Evolutionary conservation across 2,797 vertebrate genomes (phyloP).

Genomic region (Pipistrellus pipistrellus): DNA sequence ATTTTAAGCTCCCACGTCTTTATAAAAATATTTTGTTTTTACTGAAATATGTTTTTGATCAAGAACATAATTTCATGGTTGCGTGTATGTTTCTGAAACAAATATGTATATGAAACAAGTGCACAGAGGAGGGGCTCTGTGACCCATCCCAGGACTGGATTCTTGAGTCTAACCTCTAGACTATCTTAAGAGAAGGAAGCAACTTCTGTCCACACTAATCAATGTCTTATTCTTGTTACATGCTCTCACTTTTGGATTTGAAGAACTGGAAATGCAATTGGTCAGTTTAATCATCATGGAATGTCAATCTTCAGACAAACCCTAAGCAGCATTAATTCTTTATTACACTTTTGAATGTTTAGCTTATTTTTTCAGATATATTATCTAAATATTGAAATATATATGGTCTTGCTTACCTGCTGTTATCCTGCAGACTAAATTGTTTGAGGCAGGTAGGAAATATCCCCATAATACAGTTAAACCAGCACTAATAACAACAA

Average conservation of each 20-base stretch:
- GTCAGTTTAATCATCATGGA: background rate
- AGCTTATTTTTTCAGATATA: background rate
- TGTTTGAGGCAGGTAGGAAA: background rate
- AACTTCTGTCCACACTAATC: background rate
- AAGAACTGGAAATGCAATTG: background rate
- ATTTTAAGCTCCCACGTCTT: slow-evolving; percentile 63
- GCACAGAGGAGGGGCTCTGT: background rate
- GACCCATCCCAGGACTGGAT: background rate
- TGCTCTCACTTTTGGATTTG: background rate
- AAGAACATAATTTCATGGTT: slow-evolving; percentile 69
- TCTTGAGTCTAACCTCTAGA: background rate
- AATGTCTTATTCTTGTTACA: background rate
- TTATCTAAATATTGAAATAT: background rate
- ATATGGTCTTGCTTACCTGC: background rate
- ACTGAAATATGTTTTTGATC: slow-evolving; percentile 78
- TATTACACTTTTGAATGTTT: background rate
- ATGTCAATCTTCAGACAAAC: background rate
- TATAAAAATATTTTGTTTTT: slow-evolving; percentile 74
- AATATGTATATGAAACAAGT: slow-evolving; percentile 69
- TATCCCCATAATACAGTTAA: background rate
- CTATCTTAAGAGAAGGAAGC: background rate
- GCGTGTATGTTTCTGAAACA: slow-evolving; percentile 67
- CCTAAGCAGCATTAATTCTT: background rate
- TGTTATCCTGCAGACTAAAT: background rate
- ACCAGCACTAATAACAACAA: background rate